Evolutionary conservation across 92 coral and sea anemone genomes (phyloP).

Genomic region (Actinostola sp.): DNA sequence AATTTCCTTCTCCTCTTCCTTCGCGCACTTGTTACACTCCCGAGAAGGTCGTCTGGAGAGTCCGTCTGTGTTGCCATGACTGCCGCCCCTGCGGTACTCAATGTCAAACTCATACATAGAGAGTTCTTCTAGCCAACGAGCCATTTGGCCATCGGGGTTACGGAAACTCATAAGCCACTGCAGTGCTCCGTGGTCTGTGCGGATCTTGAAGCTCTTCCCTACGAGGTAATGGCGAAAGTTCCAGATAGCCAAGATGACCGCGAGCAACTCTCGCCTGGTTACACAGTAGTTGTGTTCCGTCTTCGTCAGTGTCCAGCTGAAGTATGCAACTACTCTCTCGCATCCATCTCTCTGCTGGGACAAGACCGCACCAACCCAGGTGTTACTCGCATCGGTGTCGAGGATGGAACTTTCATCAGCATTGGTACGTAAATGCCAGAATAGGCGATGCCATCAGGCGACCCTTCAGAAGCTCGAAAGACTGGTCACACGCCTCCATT

Average conservation of each 20-base stretch:
- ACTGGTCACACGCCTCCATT: conserved; percentile 16
- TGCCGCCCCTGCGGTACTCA: conserved; percentile 12
- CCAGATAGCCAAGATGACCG: conserved; percentile 26
- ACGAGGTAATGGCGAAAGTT: conserved; percentile 37
- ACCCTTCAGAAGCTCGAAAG: no score
- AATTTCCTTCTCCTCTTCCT: conserved; percentile 14
- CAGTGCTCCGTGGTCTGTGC: conserved; percentile 37
- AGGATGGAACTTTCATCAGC: conserved; percentile 9
- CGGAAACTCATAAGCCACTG: conserved; percentile 41
- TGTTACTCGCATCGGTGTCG: conserved; percentile 33
- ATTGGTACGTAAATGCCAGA: conserved; percentile 17
- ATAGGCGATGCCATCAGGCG: conserved; percentile 22
- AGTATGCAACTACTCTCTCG: conserved; percentile 22
- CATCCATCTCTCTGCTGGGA: conserved; percentile 6
- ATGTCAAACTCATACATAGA: conserved; percentile 29
- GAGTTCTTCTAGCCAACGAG: conserved; percentile 37
- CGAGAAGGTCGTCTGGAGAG: conserved; percentile 22
- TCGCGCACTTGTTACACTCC: conserved; percentile 21
- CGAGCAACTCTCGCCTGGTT: conserved; percentile 31
- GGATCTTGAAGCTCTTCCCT: conserved; percentile 24
- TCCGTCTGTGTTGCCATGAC: conserved; percentile 19
- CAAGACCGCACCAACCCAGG: conserved; percentile 35
- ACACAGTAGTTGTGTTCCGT: conserved; percentile 31
- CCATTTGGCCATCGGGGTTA: conserved; percentile 36
- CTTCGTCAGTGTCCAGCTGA: conserved; percentile 8